Base-by-base conservation (phyloP, 2,113 vertebrate genomes). In the Hiodon alosoides region DNA sequence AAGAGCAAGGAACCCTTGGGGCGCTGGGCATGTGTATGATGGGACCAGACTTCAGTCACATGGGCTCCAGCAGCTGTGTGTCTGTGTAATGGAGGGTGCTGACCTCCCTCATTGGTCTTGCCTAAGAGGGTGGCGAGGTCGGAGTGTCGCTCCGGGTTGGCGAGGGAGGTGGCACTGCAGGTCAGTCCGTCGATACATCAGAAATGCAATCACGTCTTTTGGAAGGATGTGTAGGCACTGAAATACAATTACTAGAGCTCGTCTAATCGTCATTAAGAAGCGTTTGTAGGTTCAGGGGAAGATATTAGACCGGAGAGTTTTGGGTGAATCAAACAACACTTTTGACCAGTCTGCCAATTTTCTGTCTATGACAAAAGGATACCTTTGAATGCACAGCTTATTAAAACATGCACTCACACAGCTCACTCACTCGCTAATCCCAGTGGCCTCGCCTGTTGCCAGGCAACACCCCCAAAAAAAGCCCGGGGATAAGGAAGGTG, bases 361-460 rank as follows among this genome's bases (percentile, higher is more conserved):
- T 47, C 4, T 48, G 13, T 47, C 17, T 59, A 58, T 58, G 31
- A 48, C 31, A 59, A 71, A 31, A 16, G 55, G 10, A 31, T 58
- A 14, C 17, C 53, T 60, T 60, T 47, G 5, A 10, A 57, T 48
- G 70, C 70, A 6, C 31, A 31, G 57, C 70, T 60, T 48, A 71
- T 71, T 71, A 59, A 71, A 71, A 10, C 53, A 9, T 54, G n/a
- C 73, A 52, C 54, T 46, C 54, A 10, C 65, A 16, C 31, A 52
- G 47, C 57, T 46, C 17, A 31, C 57, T 60, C 11, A 16, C 70
- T 71, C 57, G 53, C 58, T 48, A 47, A 71, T 71, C 52, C 73
- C 61, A 51, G 6, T 71, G n/a, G 60, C 67, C 48, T 73, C 54
- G 53, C 70, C 50, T 11, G 76, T 77, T 77, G 76, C 76, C 62